Conservation (phyloP, 2,888 invertebrate species). For the Coenonympha arcania region DNA sequence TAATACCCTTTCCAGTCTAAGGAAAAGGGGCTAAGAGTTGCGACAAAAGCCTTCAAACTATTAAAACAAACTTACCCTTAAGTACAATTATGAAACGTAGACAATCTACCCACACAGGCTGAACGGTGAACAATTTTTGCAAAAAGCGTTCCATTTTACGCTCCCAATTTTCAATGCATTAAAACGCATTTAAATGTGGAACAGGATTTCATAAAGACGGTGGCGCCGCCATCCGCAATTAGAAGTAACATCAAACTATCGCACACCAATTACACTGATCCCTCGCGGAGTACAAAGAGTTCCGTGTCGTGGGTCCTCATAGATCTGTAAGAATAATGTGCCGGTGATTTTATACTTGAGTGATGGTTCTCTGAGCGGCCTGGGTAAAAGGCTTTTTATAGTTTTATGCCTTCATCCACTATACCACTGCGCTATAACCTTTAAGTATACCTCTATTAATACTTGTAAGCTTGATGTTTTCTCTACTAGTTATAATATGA, state of each 20-base stretch:
- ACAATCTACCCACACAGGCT: slow-evolving; percentile 26
- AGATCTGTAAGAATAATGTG: slow-evolving; percentile 32
- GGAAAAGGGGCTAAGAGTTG: slow-evolving; percentile 24
- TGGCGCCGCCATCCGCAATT: slow-evolving; percentile 34
- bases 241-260: slow-evolving; percentile 36
- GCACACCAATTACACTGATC: slow-evolving; percentile 28
- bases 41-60: slow-evolving; percentile 27
- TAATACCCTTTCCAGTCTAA: slow-evolving; percentile 23
- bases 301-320: slow-evolving; percentile 28
- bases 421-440: slow-evolving; percentile 25
- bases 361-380: slow-evolving; percentile 35
- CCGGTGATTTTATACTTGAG: slow-evolving; percentile 42
- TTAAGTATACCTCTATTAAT: slow-evolving; percentile 31
- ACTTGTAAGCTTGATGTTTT: slow-evolving; percentile 25
- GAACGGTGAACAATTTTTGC: slow-evolving; percentile 24
- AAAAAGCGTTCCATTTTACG: slow-evolving; percentile 27
- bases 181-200: slow-evolving; percentile 39
- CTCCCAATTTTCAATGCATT: slow-evolving; percentile 33
- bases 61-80: slow-evolving; percentile 28
- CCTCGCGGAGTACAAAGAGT: slow-evolving; percentile 29
- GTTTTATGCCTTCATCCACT: slow-evolving; percentile 39
- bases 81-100: slow-evolving; percentile 29
- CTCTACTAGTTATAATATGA: slow-evolving; percentile 24
- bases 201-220: slow-evolving; percentile 35
- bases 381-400: slow-evolving; percentile 42